phyloP scores from a whole-genome alignment of 2,888 invertebrate genomes.

The Aradus depressus region DNA sequence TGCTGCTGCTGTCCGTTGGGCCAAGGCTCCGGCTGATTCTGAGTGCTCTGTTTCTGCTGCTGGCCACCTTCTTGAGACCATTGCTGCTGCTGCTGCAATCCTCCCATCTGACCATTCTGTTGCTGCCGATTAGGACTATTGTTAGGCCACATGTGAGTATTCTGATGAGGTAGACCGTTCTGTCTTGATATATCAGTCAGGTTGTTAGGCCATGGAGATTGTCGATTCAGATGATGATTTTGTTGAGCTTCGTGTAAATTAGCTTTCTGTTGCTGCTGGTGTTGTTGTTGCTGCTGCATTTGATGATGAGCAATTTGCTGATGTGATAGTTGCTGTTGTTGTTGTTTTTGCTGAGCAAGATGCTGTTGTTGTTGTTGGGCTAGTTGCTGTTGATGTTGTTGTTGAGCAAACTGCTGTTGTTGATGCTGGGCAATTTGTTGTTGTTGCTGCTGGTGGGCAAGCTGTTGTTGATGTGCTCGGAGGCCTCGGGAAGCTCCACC shows the following conservation, averaged over 20 bases:
- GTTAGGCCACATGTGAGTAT: slow-evolving; percentile 15
- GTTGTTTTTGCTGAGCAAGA: too few species aligned
- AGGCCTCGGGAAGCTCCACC: too few species aligned
- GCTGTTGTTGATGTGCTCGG: not conserved
- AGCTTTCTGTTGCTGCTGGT: slow-evolving; percentile 37
- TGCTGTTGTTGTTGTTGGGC: slow-evolving; percentile 35
- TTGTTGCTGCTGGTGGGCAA: slow-evolving; percentile 27
- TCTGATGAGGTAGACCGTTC: slow-evolving; percentile 24
- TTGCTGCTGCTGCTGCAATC: slow-evolving; percentile 21
- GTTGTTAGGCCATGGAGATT: slow-evolving; percentile 25
- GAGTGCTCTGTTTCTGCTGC: slow-evolving; percentile 13
- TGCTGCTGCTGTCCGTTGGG: slow-evolving; percentile 15
- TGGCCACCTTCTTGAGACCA: slow-evolving; percentile 14
- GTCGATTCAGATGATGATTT: not conserved
- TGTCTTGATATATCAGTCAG: slow-evolving; percentile 30
- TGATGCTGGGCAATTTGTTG: too few species aligned
- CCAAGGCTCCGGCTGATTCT: slow-evolving; percentile 20
- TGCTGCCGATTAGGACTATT: too few species aligned
- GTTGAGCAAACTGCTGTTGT: slow-evolving; percentile 40
- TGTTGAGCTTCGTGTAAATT: too few species aligned
- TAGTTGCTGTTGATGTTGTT: slow-evolving; percentile 41
- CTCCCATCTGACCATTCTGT: too few species aligned
- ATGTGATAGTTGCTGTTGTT: slow-evolving; percentile 40
- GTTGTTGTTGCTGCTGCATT: too few species aligned
- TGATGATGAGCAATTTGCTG: slow-evolving; percentile 20